Conservation (phyloP, 2,888 invertebrate genomes). For the Desoria tigrina region DNA sequence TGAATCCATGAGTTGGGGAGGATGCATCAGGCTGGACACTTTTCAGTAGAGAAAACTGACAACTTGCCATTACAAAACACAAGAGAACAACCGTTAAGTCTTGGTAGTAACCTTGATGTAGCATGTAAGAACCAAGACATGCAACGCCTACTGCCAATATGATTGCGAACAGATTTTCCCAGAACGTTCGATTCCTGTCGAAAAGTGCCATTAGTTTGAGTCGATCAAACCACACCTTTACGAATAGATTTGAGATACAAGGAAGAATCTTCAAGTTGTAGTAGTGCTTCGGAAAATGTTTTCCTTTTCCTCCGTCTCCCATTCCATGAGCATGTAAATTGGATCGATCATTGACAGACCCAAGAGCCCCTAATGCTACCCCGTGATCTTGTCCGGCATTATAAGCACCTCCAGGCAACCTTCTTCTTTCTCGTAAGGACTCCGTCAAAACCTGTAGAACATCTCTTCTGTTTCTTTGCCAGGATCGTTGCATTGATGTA, state of each 20-base stretch:
- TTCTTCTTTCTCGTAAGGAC: conserved; percentile 48
- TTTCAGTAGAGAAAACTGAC: conserved; percentile 86
- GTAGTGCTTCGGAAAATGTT: conserved; percentile 46
- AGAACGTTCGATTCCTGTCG: conserved; percentile 83
- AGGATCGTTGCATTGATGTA: conserved; percentile 50
- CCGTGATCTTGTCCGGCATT: conserved; percentile 16
- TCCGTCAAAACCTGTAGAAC: conserved; percentile 53
- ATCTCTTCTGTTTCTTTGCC: conserved; percentile 52
- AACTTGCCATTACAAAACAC: conserved; percentile 96
- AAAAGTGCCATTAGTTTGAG: conserved; percentile 86
- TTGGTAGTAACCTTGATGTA: conserved; percentile 81
- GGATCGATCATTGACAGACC: conserved; percentile 27
- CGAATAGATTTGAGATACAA: conserved; percentile 55
- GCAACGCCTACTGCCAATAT: conserved; percentile 82
- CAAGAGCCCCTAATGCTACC: conserved; percentile 19
- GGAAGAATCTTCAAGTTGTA: conserved; percentile 50
- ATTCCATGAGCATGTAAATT: conserved; percentile 2
- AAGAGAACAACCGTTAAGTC: conserved; percentile 92
- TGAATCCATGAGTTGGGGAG: conserved; percentile 97
- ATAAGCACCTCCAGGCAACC: conserved; percentile 38
- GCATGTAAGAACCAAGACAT: conserved; percentile 77
- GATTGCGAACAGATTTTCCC: conserved; percentile 79
- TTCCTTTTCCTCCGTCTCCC: conserved; percentile 25
- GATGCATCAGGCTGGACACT: conserved; percentile 99
- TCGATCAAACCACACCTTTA: conserved; percentile 89